A percentile compares a stretch with the other conserved stretches of the same genome.
Evolutionary conservation across 2,113 vertebrate species (phyloP).

Genomic region (Indicator indicator): DNA sequence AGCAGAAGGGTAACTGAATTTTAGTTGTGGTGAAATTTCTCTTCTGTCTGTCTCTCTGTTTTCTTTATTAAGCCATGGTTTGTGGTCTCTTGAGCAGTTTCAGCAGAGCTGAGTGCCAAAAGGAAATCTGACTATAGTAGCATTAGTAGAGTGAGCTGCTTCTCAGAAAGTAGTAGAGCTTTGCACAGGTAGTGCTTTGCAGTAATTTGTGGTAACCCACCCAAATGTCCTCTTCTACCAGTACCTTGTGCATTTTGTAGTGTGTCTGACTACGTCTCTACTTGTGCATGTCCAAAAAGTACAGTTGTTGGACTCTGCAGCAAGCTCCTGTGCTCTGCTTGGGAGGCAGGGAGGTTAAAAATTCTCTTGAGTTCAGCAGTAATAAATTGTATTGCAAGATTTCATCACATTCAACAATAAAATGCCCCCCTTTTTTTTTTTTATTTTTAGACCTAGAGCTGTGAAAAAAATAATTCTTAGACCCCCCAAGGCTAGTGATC

Average conservation of each 20-base stretch:
- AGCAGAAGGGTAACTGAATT: background rate
- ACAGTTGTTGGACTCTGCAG: background rate
- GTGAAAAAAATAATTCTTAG: background rate
- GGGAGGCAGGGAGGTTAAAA: background rate
- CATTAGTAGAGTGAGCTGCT: background rate
- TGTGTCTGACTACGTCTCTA: background rate
- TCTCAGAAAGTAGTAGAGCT: background rate
- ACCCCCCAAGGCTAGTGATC: background rate
- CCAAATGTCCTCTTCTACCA: background rate
- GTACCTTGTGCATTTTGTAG: background rate
- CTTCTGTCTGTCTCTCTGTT: background rate
- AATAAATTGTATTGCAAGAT: background rate
- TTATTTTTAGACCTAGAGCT: background rate
- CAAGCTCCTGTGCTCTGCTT: background rate
- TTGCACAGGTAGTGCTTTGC: background rate
- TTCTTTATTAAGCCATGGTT: slow-evolving; percentile 2
- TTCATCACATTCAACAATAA: background rate
- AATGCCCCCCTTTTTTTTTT: background rate
- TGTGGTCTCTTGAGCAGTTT: slow-evolving; percentile 29
- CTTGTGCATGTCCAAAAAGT: background rate
- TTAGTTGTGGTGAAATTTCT: slow-evolving; percentile 15
- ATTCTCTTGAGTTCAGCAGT: background rate
- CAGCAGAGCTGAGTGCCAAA: background rate
- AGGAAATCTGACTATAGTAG: background rate
- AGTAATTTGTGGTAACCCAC: background rate